Conservation (phyloP, 2,888 invertebrate species). For the Melanargia galathea region DNA sequence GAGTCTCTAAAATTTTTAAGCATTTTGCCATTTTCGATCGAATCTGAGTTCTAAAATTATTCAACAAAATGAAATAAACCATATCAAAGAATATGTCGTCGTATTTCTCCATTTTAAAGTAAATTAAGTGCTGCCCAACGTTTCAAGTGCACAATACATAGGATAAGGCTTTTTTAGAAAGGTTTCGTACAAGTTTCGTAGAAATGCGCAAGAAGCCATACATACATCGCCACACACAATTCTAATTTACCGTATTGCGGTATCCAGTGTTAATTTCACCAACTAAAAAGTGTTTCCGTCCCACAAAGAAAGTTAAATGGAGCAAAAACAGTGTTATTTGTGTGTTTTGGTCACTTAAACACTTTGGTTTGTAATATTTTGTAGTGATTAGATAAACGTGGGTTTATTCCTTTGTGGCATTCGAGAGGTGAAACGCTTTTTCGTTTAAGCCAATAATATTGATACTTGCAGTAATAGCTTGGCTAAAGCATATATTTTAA, state of each 20-base stretch:
- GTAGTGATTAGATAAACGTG: neutral
- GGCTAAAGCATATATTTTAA: too few relatives aligned
- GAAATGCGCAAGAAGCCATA: slow-evolving; percentile 41
- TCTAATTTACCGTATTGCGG: slow-evolving; percentile 24
- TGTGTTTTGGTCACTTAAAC: neutral
- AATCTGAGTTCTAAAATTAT: slow-evolving; percentile 7
- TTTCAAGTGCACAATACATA: neutral
- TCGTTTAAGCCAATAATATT: neutral
- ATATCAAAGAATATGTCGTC: neutral
- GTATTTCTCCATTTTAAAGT: neutral
- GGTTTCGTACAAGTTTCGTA: slow-evolving; percentile 30
- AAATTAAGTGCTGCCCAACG: neutral
- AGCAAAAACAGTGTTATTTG: neutral
- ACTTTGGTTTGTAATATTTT: neutral
- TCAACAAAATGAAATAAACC: neutral
- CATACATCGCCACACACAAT: slow-evolving; percentile 36
- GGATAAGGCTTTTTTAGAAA: neutral
- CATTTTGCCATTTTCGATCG: slow-evolving; percentile 31
- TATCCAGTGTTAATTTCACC: slow-evolving; percentile 1
- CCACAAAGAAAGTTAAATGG: neutral
- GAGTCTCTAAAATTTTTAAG: too few relatives aligned
- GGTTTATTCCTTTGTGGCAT: neutral
- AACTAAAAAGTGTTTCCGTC: neutral
- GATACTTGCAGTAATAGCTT: neutral
- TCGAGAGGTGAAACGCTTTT: neutral